phyloP scores from a whole-genome alignment of 2,888 invertebrate species.

The Ellobium chinense region DNA sequence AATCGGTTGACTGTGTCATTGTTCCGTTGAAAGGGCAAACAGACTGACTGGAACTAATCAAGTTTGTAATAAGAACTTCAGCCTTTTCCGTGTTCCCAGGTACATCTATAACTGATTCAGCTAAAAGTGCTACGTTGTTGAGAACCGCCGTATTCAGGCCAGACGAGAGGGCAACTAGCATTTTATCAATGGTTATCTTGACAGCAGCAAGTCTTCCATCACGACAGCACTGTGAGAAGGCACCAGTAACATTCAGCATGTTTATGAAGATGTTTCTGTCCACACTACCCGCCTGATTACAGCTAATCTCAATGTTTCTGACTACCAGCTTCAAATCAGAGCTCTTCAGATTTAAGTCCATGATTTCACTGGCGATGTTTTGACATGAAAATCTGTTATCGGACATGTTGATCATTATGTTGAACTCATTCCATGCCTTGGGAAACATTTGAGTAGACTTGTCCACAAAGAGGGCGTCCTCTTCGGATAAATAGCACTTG shows the following conservation, averaged over 20 bases:
- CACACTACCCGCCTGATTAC: no score
- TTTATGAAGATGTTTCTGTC: no score
- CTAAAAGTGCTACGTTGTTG: neutral
- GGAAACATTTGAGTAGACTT: slow-evolving; percentile 28
- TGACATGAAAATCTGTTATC: neutral
- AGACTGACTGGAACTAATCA: neutral
- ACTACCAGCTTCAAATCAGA: no score
- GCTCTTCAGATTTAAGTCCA: neutral
- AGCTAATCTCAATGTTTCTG: no score
- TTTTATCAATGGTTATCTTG: no score
- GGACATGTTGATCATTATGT: neutral
- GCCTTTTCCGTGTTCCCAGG: neutral
- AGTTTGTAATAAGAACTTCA: neutral
- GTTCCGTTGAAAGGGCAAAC: neutral
- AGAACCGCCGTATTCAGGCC: neutral
- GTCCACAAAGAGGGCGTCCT: neutral
- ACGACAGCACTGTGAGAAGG: no score
- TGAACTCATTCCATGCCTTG: neutral
- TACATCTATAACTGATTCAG: neutral
- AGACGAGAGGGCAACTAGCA: neutral
- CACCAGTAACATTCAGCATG: no score
- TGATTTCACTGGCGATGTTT: neutral
- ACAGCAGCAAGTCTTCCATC: no score
- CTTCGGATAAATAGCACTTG: slow-evolving; percentile 4
- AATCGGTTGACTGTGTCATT: neutral